Evolutionary conservation across 1,140 invertebrate genomes (phyloP).

Genomic region (Drosophila ananassae): DNA sequence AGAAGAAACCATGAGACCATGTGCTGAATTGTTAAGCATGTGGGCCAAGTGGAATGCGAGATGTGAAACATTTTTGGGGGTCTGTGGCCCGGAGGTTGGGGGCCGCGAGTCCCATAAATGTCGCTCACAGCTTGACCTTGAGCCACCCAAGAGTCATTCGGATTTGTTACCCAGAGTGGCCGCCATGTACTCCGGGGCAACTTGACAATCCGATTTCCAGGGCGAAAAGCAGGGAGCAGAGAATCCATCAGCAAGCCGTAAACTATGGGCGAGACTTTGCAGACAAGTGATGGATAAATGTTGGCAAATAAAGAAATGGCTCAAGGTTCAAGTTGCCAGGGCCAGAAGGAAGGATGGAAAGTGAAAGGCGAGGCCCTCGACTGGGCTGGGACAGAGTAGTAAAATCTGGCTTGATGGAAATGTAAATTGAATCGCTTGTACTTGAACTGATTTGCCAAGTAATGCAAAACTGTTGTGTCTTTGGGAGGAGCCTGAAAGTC

Average conservation of each 20-base stretch:
- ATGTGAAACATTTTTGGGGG: conserved; percentile 41
- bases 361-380: conserved; percentile 1
- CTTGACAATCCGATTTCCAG: conserved; percentile 29
- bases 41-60: conserved; percentile 45
- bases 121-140: conserved; percentile 74
- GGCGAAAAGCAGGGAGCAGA: background rate
- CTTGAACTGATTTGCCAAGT: conserved; percentile 21
- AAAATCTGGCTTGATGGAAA: conserved; percentile 32
- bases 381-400: conserved; percentile 19
- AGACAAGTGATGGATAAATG: conserved; percentile 54
- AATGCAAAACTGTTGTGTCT: conserved; percentile 9
- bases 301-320: conserved; percentile 48
- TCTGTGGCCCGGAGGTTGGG: background rate
- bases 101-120: conserved; percentile 61
- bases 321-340: background rate
- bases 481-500: background rate
- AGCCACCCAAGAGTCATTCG: conserved; percentile 29
- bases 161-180: conserved; percentile 36
- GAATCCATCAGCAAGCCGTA: conserved; percentile 55
- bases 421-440: conserved; percentile 40
- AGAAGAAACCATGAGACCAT: conserved; percentile 46
- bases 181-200: conserved; percentile 5
- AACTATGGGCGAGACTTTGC: conserved; percentile 45
- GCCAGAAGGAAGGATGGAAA: background rate
- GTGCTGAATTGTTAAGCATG: conserved; percentile 78